A percentile compares a stretch with the other conserved stretches of the same genome.
phyloP scores from a whole-genome alignment of 2,113 vertebrate genomes.

The Pogonocichla stellata region DNA sequence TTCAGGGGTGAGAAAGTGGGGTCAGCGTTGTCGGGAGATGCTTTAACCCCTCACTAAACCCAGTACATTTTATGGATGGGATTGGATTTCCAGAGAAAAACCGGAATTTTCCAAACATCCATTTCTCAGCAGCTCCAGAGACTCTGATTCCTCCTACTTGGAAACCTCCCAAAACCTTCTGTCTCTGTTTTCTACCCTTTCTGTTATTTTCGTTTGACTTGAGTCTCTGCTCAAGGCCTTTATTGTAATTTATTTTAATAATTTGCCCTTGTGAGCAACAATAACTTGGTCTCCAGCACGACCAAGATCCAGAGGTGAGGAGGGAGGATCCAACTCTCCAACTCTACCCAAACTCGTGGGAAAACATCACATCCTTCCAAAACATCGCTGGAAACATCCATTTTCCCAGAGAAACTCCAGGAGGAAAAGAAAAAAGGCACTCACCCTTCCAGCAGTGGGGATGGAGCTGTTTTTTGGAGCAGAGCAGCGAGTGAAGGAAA shows the following conservation, averaged over 20 bases:
- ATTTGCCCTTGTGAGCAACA: not conserved
- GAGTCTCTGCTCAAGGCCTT: not conserved
- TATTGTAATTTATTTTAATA: accelerated
- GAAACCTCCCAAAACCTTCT: not conserved
- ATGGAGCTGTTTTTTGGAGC: not conserved
- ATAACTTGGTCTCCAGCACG: not conserved
- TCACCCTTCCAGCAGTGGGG: constrained; percentile 5
- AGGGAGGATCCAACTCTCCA: not conserved
- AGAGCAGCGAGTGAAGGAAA: not conserved
- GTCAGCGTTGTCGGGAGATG: too few relatives aligned
- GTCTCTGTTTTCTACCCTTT: not conserved
- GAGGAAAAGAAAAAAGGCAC: not conserved
- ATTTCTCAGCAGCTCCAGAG: not conserved
- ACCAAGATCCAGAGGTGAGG: not conserved
- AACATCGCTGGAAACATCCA: too few relatives aligned
- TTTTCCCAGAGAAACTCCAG: not conserved
- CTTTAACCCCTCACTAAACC: not conserved
- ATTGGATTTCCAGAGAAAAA: not conserved
- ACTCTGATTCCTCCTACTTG: not conserved
- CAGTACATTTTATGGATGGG: accelerated
- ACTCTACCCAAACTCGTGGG: not conserved
- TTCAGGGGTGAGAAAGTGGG: accelerated
- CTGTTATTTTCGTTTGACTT: accelerated
- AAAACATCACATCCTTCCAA: not conserved
- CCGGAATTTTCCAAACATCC: not conserved